These are phyloP conservation scores for Aphis gossypii DNA, from an alignment of 1,140 invertebrate species.

Conservation along the genomic window DNA sequence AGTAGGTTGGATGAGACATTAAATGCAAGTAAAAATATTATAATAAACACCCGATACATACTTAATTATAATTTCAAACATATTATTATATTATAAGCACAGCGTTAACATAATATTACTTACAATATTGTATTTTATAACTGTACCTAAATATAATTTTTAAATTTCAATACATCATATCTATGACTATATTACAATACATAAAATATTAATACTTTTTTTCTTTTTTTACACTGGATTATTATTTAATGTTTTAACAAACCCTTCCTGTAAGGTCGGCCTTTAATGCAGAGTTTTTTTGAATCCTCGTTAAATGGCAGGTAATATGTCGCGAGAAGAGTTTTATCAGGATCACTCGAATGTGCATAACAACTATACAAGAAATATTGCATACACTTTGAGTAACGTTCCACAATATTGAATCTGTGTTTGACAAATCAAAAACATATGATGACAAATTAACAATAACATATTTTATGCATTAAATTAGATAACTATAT, in stretches of 20 bases:
- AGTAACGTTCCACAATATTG: neutral
- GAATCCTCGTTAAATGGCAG: neutral
- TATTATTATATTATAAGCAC: no score
- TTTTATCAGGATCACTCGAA: rapidly evolving
- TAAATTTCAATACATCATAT: no score
- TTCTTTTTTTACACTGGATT: neutral
- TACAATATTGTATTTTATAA: no score
- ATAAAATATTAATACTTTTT: neutral
- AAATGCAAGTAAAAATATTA: no score
- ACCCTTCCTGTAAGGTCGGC: neutral
- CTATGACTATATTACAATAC: no score
- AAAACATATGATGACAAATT: neutral
- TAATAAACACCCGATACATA: no score
- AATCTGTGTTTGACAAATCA: neutral
- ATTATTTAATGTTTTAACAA: neutral
- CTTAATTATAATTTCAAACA: no score
- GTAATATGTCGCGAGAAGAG: rapidly evolving
- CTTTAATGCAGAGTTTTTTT: neutral
- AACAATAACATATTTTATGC: no score
- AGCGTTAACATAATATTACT: no score
- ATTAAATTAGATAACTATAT: no score
- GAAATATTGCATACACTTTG: neutral
- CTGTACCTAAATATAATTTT: no score
- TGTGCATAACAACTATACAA: neutral
- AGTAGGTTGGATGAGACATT: no score